These are phyloP conservation scores for Tipula lateralis DNA, from an alignment of 2,888 invertebrate genomes.

Conservation along the genomic window DNA sequence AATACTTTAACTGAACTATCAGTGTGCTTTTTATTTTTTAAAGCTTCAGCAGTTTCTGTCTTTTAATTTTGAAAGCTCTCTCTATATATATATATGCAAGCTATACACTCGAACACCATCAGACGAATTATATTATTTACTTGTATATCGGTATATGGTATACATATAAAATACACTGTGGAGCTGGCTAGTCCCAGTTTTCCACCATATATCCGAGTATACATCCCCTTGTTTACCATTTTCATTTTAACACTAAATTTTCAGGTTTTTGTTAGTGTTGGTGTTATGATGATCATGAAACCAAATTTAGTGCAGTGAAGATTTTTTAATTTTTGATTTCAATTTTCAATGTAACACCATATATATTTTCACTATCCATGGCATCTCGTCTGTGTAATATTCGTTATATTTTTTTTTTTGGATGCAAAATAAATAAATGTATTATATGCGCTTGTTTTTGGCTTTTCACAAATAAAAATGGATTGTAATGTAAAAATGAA, in stretches of 20 bases:
- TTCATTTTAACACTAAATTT: neutral
- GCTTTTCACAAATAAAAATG: neutral
- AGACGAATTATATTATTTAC: neutral
- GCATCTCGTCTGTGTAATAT: neutral
- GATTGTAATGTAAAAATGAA: neutral
- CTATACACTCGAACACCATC: neutral
- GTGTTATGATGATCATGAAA: neutral
- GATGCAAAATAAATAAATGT: neutral
- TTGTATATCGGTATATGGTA: neutral
- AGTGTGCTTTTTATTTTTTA: neutral
- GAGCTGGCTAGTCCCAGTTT: neutral
- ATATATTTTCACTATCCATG: neutral
- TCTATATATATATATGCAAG: neutral
- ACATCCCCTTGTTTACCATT: neutral
- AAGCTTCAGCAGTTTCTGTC: neutral
- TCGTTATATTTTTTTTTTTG: neutral
- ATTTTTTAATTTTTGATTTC: neutral
- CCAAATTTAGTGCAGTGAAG: neutral
- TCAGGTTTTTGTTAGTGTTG: neutral
- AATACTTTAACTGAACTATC: neutral
- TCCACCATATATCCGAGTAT: neutral
- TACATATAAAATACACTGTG: neutral
- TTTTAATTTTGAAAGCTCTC: neutral
- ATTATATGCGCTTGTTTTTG: neutral
- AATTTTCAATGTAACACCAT: neutral